Evolutionary conservation across 1,140 invertebrate species (phyloP).

Genomic region (Liolophura sinensis): DNA sequence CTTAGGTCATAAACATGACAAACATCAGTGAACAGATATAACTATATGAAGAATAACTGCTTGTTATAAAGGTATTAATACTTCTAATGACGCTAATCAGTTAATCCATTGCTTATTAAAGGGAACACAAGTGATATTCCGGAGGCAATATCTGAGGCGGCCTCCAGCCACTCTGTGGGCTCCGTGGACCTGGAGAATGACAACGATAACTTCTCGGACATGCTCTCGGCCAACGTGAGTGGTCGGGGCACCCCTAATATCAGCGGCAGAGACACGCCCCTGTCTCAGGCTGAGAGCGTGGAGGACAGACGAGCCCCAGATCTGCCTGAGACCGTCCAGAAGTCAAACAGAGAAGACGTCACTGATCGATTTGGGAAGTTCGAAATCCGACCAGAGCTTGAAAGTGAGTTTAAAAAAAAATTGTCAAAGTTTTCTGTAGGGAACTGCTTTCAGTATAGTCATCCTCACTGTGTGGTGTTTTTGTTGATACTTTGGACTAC

Average conservation of each 20-base stretch:
- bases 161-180: constrained; percentile 92
- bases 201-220: constrained; percentile 84
- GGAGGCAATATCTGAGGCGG: constrained; percentile 92
- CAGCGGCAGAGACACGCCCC: constrained; percentile 91
- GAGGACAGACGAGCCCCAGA: constrained; percentile 33
- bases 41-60: too few species aligned
- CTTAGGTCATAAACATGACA: too few species aligned
- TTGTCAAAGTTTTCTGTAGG: too few species aligned
- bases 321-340: constrained; percentile 69
- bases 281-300: constrained; percentile 66
- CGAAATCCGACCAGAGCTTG: constrained; percentile 70
- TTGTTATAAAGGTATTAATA: too few species aligned
- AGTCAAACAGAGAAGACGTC: constrained; percentile 75
- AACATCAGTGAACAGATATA: too few species aligned
- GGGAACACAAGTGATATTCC: constrained; percentile 91
- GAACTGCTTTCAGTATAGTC: too few species aligned
- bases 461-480: too few species aligned
- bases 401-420: constrained; percentile 31
- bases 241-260: constrained; percentile 82
- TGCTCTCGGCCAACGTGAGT: constrained; percentile 89
- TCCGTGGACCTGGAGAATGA: constrained; percentile 76
- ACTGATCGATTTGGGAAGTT: constrained; percentile 99
- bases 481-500: too few species aligned
- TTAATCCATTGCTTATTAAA: constrained; percentile 33
- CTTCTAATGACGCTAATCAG: too few species aligned